phyloP scores from a whole-genome alignment of 1,140 invertebrate species.

The Neodiprion fabricii region DNA sequence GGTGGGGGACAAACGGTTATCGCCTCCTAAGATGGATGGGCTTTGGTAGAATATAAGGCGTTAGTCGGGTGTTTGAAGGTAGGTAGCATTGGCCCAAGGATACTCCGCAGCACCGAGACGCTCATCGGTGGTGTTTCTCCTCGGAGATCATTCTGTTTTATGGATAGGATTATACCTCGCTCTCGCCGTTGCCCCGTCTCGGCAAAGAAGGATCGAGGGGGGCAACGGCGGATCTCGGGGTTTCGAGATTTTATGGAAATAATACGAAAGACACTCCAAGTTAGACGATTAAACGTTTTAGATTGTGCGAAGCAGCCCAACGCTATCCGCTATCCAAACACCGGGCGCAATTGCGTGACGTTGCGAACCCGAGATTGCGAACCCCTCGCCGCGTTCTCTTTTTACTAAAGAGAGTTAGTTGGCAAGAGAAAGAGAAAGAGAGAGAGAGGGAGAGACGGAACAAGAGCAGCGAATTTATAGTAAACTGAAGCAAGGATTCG shows the following conservation, averaged over 20 bases:
- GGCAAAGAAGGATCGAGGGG: not conserved
- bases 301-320: not conserved
- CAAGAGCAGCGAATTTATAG: too few species aligned
- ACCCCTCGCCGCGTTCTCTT: too few species aligned
- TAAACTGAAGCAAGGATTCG: too few species aligned
- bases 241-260: conserved; percentile 3
- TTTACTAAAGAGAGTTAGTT: too few species aligned
- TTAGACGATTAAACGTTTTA: not conserved
- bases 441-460: too few species aligned
- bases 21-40: conserved; percentile 38
- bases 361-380: too few species aligned
- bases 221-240: not conserved
- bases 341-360: too few species aligned
- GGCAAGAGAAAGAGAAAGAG: too few species aligned
- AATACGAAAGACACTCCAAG: not conserved
- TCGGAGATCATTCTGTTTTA: conserved; percentile 20
- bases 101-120: not conserved
- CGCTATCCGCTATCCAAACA: not conserved
- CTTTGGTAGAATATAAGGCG: conserved; percentile 14
- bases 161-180: conserved; percentile 14
- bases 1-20: conserved; percentile 32
- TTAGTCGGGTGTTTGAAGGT: conserved; percentile 16
- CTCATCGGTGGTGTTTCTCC: not conserved
- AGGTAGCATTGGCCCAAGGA: too few species aligned
- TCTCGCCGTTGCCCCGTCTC: not conserved